Percentiles rank a stretch among this genome's conserved stretches.
Conservation (phyloP, 2,797 vertebrate species). For the Coracias cyanogaster region DNA sequence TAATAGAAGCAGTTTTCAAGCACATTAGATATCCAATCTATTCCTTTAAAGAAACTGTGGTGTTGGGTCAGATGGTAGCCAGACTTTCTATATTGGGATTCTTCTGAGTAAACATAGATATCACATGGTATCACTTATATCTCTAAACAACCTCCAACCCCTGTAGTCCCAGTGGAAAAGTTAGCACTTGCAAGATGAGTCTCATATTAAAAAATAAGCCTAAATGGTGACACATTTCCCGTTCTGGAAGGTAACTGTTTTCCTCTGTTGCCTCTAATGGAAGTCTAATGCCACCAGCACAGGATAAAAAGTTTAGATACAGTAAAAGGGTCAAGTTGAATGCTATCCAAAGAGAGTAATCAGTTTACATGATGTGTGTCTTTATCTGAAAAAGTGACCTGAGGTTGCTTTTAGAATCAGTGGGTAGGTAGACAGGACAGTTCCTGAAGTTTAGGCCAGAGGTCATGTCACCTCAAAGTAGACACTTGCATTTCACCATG, state of each 20-base stretch:
- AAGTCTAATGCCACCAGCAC: background rate
- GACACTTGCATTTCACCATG: accelerated
- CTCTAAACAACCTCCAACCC: background rate
- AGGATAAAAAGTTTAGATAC: background rate
- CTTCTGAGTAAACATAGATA: background rate
- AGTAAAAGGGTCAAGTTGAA: background rate
- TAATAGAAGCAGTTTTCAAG: background rate
- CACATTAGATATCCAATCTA: background rate
- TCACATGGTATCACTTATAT: background rate
- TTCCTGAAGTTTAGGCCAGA: background rate
- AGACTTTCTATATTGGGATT: background rate
- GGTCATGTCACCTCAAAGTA: background rate
- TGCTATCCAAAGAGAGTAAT: background rate
- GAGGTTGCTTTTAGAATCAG: background rate
- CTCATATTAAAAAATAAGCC: background rate
- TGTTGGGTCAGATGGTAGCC: background rate
- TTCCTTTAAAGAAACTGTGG: background rate
- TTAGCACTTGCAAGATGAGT: background rate
- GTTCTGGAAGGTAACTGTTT: background rate
- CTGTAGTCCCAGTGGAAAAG: background rate
- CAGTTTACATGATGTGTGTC: background rate
- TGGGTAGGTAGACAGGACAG: background rate
- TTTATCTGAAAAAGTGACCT: background rate
- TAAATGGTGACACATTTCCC: background rate
- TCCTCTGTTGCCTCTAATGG: background rate